Conservation (phyloP, 2,113 vertebrate species). For the Platichthys stellatus region DNA sequence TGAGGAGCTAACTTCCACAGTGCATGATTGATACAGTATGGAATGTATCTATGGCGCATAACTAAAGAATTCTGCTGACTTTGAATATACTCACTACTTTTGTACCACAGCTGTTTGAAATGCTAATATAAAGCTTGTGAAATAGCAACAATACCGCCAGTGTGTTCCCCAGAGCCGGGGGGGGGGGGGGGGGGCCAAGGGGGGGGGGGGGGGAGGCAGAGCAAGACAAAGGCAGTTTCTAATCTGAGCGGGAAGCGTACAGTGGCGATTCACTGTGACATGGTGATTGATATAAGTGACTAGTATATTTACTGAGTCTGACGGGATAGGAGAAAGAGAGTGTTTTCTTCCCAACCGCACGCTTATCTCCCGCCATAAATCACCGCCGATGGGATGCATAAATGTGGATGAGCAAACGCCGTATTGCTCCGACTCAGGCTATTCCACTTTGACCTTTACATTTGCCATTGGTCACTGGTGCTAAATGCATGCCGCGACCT, state of each 20-base stretch:
- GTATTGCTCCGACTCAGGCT: constrained; percentile 70
- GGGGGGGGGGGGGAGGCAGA: constrained; percentile 50
- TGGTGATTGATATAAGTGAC: constrained; percentile 85
- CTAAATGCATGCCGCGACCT: constrained; percentile 79
- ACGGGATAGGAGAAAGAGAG: constrained; percentile 82
- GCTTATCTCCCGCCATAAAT: constrained; percentile 84
- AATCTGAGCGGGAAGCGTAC: constrained; percentile 78
- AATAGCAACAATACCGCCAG: constrained; percentile 66
- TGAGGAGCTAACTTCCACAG: constrained; percentile 2
- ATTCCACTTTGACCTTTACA: constrained; percentile 84
- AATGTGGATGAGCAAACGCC: constrained; percentile 71
- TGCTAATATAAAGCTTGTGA: constrained; percentile 69
- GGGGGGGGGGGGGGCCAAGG: constrained; percentile 42
- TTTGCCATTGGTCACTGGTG: constrained; percentile 77
- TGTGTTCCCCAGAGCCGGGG: constrained; percentile 74
- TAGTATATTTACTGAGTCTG: constrained; percentile 83
- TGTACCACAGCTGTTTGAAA: constrained; percentile 69
- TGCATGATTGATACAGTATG: constrained; percentile 45
- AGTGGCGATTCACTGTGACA: constrained; percentile 80
- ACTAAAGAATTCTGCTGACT: constrained; percentile 60
- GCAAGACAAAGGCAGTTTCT: constrained; percentile 81
- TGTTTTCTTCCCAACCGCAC: constrained; percentile 81
- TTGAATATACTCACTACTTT: constrained; percentile 61
- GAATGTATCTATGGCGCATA: constrained; percentile 34
- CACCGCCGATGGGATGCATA: constrained; percentile 81